Base-by-base conservation (phyloP, 1,140 invertebrate genomes). In the Diabrotica undecimpunctata region DNA sequence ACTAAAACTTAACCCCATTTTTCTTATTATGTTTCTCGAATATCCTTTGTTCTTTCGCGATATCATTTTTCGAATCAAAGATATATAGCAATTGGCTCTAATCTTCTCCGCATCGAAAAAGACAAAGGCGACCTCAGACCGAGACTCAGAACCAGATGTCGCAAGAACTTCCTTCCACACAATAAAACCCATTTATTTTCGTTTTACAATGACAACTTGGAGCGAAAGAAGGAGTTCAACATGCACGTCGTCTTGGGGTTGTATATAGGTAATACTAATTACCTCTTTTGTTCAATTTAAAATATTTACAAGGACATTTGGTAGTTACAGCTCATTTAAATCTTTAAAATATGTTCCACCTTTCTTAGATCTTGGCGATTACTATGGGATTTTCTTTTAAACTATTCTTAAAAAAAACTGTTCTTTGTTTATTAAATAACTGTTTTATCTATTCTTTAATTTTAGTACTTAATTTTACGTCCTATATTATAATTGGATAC, bases 121-220 rank as follows among this genome's bases (percentile, higher is more conserved):
- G 25, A 46, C n/a, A 46, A 46, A 46, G 41, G n/a, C 8, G n/a
- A 46, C 8, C 8, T 46, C n/a, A 46, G n/a, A 46, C 41, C n/a
- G 41, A 46, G n/a, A 46, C 41, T 46, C 41, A 46, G 36, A 37
- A 10, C 7, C 37, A 57, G 11, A 57, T 57, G 55, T 37, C 55
- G 55, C n/a, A 8, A 13, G 37, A 57, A 57, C 36, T 57, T 57
- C 55, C 36, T 57, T 57, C 55, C 55, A n/a, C 55, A 57, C 55
- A 57, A 57, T 57, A 57, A 57, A 57, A 25, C 37, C 36, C 55
- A 57, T 57, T 57, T 57, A 57, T 57, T 57, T 38, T 12, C 55
- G 55, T 10, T n/a, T 46, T 10, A 46, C 41, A 46, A 46, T 46
- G 41, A 46, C 41, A 46, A 46, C 41, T 46, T n/a, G 41, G 41